Evolutionary conservation across 2,888 invertebrate genomes (phyloP).

Genomic region (Temnothorax ravouxi): DNA sequence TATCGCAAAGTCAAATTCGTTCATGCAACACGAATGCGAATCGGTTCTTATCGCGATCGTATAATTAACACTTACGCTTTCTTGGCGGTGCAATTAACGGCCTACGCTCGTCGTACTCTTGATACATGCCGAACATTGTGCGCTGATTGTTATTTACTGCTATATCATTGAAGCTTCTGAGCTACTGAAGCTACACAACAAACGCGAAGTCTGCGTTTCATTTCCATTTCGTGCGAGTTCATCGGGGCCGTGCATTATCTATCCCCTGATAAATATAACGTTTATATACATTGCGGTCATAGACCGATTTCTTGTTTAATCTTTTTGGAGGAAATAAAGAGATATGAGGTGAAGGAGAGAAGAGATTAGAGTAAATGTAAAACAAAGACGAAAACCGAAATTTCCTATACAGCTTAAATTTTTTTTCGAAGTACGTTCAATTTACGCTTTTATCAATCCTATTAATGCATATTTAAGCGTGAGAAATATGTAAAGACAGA

Average conservation of each 20-base stretch:
- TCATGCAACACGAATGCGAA: neutral
- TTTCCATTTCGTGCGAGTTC: neutral
- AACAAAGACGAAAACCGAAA: neutral
- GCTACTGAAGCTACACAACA: neutral
- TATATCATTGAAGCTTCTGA: neutral
- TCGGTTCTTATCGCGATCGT: neutral
- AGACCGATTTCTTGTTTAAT: neutral
- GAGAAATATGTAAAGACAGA: too few species aligned
- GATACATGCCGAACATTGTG: conserved; percentile 35
- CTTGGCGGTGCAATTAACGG: conserved; percentile 56
- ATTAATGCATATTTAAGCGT: neutral
- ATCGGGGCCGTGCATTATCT: conserved; percentile 18
- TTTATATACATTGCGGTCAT: neutral
- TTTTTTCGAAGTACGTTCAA: neutral
- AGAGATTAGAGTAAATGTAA: neutral
- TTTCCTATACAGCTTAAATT: neutral
- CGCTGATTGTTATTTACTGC: neutral
- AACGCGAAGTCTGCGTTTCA: neutral
- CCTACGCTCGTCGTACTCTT: conserved; percentile 37
- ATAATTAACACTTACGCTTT: conserved; percentile 61
- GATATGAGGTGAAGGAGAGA: neutral
- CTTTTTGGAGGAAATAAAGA: neutral
- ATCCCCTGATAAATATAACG: conserved; percentile 4
- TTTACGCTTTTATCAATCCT: neutral
- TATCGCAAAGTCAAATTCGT: conserved; percentile 3